Evolutionary conservation across 2,888 invertebrate species (phyloP).

Genomic region (Clistopyga incitator): DNA sequence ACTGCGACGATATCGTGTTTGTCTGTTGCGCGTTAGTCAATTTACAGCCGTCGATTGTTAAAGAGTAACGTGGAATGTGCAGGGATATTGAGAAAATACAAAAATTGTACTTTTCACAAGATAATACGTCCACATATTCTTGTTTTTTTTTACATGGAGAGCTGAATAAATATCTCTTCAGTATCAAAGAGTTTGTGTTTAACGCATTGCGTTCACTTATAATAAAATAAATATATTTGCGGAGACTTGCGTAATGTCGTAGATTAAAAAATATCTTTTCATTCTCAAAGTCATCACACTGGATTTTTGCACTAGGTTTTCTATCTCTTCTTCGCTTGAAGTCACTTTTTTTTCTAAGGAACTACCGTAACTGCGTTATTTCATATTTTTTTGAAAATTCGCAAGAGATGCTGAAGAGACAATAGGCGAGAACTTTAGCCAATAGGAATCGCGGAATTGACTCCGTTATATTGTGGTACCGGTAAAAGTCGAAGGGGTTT

Average conservation of each 20-base stretch:
- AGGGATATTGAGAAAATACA: background rate
- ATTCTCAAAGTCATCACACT: too few relatives aligned
- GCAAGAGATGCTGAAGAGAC: too few relatives aligned
- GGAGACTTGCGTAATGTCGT: too few relatives aligned
- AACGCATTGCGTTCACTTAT: too few relatives aligned
- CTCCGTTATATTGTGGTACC: slow-evolving; percentile 5
- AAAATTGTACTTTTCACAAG: background rate
- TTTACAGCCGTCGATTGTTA: slow-evolving; percentile 54
- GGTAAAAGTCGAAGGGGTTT: background rate
- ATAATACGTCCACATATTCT: background rate
- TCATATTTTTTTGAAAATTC: too few relatives aligned
- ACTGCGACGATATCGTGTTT: slow-evolving; percentile 45
- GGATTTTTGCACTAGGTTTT: too few relatives aligned
- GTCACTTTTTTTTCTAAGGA: too few relatives aligned
- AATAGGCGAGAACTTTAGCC: background rate
- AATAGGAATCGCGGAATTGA: background rate
- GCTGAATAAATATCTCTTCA: background rate
- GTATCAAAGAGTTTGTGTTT: too few relatives aligned
- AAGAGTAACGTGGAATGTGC: background rate
- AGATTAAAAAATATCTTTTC: too few relatives aligned
- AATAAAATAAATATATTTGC: too few relatives aligned
- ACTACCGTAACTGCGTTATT: too few relatives aligned
- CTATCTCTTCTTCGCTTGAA: too few relatives aligned
- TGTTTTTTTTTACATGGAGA: background rate
- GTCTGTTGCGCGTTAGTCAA: slow-evolving; percentile 61